Conservation (phyloP, 1,140 invertebrate genomes). For the Ruditapes philippinarum region DNA sequence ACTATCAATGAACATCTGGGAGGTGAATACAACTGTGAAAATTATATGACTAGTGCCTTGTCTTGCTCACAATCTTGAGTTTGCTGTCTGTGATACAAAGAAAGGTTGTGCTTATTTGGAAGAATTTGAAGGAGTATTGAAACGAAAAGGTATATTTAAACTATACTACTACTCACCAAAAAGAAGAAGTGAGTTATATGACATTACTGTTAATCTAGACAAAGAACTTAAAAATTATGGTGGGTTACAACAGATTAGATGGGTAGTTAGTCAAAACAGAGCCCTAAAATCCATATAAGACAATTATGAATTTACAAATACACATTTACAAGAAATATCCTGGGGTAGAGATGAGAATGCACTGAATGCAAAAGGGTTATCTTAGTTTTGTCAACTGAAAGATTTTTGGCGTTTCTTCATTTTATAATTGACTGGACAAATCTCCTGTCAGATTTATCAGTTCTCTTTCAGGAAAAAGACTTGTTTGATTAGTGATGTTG, state of each 20-base stretch:
- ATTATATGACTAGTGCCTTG: constrained; percentile 11
- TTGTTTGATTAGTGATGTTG: too few species aligned
- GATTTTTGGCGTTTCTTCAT: constrained; percentile 35
- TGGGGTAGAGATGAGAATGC: not conserved
- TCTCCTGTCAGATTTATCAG: not conserved
- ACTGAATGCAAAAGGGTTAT: not conserved
- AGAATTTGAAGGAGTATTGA: constrained; percentile 19
- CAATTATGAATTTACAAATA: constrained; percentile 45
- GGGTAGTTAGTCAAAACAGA: constrained; percentile 48
- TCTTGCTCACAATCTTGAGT: constrained; percentile 38
- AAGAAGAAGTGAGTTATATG: constrained; percentile 16
- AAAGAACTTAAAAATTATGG: not conserved
- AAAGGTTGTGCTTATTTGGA: constrained; percentile 23
- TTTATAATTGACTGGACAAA: constrained; percentile 44
- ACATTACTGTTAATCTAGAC: not conserved
- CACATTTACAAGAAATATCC: constrained; percentile 32
- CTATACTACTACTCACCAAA: constrained; percentile 28
- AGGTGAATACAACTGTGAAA: not conserved
- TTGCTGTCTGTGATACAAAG: constrained; percentile 30
- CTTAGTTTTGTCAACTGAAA: not conserved
- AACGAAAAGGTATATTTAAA: constrained; percentile 29
- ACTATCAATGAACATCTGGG: not conserved
- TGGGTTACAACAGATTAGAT: constrained; percentile 33
- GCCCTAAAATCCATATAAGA: constrained; percentile 35
- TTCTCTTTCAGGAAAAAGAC: not conserved